Evolutionary conservation across 2,113 vertebrate species (phyloP).

Genomic region (Himantopus leucocephalus): DNA sequence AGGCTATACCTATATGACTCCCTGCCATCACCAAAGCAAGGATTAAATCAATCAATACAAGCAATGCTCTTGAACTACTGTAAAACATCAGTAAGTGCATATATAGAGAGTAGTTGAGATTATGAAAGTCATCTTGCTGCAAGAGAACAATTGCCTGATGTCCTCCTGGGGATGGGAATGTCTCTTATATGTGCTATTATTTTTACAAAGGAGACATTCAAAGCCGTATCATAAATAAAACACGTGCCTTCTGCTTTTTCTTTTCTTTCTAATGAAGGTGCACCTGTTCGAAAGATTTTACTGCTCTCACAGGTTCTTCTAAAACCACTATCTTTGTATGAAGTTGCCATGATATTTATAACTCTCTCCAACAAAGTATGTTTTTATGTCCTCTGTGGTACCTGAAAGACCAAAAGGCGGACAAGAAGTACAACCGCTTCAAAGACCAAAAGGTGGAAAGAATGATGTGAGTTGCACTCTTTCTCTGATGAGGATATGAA

Average conservation of each 20-base stretch:
- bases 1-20: not conserved
- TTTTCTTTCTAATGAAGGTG: not conserved
- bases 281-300: not conserved
- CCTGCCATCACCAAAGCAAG: not conserved
- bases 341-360: not conserved
- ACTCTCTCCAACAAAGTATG: not conserved
- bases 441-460: not conserved
- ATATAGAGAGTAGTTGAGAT: not conserved
- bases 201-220: not conserved
- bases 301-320: not conserved
- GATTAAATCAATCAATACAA: not conserved
- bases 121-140: not conserved
- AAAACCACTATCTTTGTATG: not conserved
- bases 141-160: not conserved
- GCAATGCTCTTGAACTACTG: not conserved
- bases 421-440: not conserved
- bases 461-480: not conserved
- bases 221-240: not conserved
- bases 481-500: not conserved
- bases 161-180: not conserved
- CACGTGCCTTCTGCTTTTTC: not conserved
- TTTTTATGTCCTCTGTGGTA: not conserved
- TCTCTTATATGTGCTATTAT: not conserved
- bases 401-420: not conserved
- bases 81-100: not conserved